phyloP scores from a whole-genome alignment of 1,140 invertebrate genomes.

The Bemisia tabaci region DNA sequence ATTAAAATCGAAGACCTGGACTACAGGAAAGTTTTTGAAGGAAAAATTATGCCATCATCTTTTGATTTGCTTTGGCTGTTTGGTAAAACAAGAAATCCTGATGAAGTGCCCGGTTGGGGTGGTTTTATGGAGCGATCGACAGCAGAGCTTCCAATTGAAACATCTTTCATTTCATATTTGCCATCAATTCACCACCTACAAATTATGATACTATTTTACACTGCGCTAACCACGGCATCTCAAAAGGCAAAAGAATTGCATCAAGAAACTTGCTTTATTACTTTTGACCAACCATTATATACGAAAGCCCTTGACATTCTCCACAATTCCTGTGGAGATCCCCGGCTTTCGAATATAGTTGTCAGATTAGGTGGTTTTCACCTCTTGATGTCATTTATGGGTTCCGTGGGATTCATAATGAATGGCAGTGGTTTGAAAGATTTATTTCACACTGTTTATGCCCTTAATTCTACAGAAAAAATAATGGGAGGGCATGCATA shows the following conservation, averaged over 20 bases:
- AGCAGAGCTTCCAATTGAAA: background rate
- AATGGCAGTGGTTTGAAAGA: slow-evolving; percentile 19
- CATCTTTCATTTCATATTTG: slow-evolving; percentile 6
- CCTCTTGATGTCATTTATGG: slow-evolving; percentile 22
- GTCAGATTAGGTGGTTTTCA: slow-evolving; percentile 23
- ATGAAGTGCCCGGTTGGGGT: no score
- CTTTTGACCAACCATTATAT: slow-evolving; percentile 28
- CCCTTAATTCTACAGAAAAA: slow-evolving; percentile 28
- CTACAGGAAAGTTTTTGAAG: no score
- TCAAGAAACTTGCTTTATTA: slow-evolving; percentile 23
- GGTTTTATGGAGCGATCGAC: slow-evolving; percentile 3
- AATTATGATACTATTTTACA: background rate
- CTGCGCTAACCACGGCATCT: background rate
- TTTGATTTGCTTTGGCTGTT: no score
- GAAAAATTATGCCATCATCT: no score
- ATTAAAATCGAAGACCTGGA: no score
- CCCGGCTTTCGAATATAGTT: background rate
- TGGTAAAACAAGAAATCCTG: no score
- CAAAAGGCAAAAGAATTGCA: background rate
- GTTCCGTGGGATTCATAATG: slow-evolving; percentile 19
- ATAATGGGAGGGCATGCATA: slow-evolving; percentile 28
- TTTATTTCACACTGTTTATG: slow-evolving; percentile 25
- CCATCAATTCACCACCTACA: background rate
- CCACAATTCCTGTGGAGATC: background rate
- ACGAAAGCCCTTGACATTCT: slow-evolving; percentile 22